phyloP scores from a whole-genome alignment of 2,797 vertebrate genomes.

The Chlorospingus flavigularis region DNA sequence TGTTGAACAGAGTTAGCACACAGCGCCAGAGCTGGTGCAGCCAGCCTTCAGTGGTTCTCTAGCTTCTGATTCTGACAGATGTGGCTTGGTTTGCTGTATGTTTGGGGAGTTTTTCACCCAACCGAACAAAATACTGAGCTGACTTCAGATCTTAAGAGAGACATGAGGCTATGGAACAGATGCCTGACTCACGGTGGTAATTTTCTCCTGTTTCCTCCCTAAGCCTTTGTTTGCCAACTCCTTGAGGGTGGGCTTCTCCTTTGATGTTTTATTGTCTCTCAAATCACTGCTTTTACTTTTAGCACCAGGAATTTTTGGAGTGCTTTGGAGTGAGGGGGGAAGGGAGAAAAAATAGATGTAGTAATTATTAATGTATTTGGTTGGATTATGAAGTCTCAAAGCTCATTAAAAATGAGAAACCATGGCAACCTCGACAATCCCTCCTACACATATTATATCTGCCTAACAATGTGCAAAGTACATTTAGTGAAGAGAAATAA shows the following conservation, averaged over 20 bases:
- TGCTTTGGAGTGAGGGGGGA: background rate
- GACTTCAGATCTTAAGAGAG: background rate
- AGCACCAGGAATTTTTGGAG: slow-evolving; percentile 3
- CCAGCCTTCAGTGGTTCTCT: background rate
- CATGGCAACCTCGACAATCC: slow-evolving; percentile 70
- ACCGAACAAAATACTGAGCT: fast-evolving
- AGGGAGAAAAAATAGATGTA: background rate
- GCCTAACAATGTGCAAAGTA: slow-evolving; percentile 52
- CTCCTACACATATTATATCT: slow-evolving; percentile 63
- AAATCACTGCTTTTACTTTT: slow-evolving; percentile 21
- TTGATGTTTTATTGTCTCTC: slow-evolving; percentile 10
- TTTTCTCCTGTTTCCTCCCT: slow-evolving; percentile 10
- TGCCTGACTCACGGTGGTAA: background rate
- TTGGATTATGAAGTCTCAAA: slow-evolving; percentile 55
- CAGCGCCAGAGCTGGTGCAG: background rate
- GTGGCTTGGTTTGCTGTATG: background rate
- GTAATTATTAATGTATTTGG: slow-evolving; percentile 67
- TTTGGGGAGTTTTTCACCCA: background rate
- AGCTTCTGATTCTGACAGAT: background rate
- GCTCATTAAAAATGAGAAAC: slow-evolving; percentile 73
- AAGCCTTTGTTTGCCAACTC: slow-evolving; percentile 7
- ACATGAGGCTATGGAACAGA: background rate
- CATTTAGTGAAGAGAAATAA: slow-evolving; percentile 62
- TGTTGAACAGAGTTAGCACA: background rate
- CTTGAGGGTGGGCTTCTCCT: slow-evolving; percentile 9